Conservation (phyloP, 2,797 vertebrate genomes). For the Choloepus didactylus region DNA sequence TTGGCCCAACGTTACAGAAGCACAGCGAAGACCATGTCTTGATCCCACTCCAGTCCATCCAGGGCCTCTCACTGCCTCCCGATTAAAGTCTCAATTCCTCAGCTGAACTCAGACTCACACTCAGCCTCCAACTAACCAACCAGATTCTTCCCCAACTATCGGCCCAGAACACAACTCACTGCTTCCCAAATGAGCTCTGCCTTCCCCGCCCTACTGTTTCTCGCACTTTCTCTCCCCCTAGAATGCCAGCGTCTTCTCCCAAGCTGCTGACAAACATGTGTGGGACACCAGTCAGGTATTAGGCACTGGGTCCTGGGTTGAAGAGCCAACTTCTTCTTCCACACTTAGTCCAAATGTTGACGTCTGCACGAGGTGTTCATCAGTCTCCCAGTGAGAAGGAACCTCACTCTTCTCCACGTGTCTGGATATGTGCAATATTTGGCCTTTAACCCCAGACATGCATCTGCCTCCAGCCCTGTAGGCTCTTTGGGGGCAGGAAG, state of each 20-base stretch:
- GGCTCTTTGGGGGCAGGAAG: neutral
- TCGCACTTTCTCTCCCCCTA: neutral
- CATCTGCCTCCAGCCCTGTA: neutral
- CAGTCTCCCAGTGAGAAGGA: neutral
- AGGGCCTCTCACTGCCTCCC: neutral
- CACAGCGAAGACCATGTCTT: neutral
- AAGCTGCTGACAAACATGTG: neutral
- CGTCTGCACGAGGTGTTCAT: neutral
- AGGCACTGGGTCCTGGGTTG: neutral
- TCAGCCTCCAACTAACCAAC: conserved; percentile 41
- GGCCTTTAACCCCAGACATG: neutral
- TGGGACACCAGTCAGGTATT: conserved; percentile 4
- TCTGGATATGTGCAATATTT: conserved; percentile 2
- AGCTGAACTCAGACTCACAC: conserved; percentile 18
- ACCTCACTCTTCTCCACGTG: neutral
- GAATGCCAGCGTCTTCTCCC: conserved; percentile 38
- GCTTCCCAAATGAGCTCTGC: neutral
- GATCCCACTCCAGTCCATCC: neutral
- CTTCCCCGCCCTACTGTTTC: neutral
- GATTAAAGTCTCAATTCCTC: conserved; percentile 59
- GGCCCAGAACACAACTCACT: conserved; percentile 54
- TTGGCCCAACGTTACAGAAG: neutral
- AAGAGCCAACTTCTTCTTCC: conserved; percentile 39
- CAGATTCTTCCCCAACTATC: conserved; percentile 12
- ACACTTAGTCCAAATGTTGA: neutral